phyloP scores from a whole-genome alignment of 2,797 vertebrate genomes.

The Spinibarbus caldwelli region DNA sequence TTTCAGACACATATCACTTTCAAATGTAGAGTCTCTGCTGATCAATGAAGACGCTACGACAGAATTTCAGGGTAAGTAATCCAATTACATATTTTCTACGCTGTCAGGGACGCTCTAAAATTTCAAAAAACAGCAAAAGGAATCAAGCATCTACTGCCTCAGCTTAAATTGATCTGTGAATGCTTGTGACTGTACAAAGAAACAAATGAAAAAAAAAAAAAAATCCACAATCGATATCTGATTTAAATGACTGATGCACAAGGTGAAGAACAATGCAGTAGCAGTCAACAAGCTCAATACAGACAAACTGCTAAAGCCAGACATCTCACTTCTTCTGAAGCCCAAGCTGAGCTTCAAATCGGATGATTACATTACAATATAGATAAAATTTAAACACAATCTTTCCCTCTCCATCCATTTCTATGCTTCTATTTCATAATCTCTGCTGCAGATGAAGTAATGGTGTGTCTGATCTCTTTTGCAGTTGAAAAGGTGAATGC shows the following conservation, averaged over 20 bases:
- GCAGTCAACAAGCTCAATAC: constrained; percentile 16
- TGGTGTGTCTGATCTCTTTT: constrained; percentile 18
- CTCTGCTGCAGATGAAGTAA: constrained; percentile 16
- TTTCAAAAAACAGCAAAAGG: background rate
- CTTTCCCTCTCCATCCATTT: background rate
- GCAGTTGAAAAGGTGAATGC: constrained; percentile 40
- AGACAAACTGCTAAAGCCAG: background rate
- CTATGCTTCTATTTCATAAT: constrained; percentile 6
- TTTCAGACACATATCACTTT: constrained; percentile 30
- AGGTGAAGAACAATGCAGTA: constrained; percentile 18
- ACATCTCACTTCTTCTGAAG: constrained; percentile 7
- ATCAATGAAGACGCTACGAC: constrained; percentile 30
- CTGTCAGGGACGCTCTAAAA: background rate
- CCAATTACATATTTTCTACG: constrained; percentile 2
- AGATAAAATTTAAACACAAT: constrained; percentile 2
- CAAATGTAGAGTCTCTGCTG: constrained; percentile 35
- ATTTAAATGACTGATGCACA: constrained; percentile 38
- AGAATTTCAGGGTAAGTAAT: constrained; percentile 3
- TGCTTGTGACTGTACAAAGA: background rate
- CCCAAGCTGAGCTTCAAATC: background rate
- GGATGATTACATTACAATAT: background rate
- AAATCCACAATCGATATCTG: constrained; percentile 20
- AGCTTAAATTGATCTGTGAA: constrained; percentile 28
- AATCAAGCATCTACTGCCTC: constrained; percentile 1
- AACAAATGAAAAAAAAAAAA: background rate